Base-by-base conservation (phyloP, 2,113 vertebrate species). In the Egretta garzetta region DNA sequence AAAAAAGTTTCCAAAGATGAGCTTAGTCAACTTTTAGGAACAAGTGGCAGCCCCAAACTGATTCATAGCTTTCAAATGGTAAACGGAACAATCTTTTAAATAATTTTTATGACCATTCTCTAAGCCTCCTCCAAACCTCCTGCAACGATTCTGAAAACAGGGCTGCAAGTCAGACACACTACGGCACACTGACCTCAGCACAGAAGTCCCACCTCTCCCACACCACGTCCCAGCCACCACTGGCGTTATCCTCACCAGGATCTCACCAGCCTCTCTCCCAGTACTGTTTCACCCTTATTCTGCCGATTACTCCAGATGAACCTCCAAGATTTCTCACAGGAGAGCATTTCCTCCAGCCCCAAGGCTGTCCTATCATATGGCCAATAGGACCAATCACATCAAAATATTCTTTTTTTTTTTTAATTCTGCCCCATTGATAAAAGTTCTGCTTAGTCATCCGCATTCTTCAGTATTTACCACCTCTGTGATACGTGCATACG, bases 141-240 rank as follows among this genome's bases (percentile, higher is more conserved):
- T 4, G 12, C 47, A 37, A 10, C 12, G 5, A 10, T 74, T 37
- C 39, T 8, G 37, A 56, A 56, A 21, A 33, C 19, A 8, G 1
- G 12, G 30, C 32, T 7, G 2, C 55, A 17, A 8, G 30, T 21
- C 55, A 32, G 18, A 32, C 8, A 7, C 3, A 2, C 17, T 9
- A 16, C 2, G 3, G 23, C 47, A 43, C 16, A 1, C 24, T 4
- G 37, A 35, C 30, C 55, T 28, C 56, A 6, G 47, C 20, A 1
- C 1, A 12, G 49, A n/a, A 26, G 50, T 21, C 58, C 2, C 8
- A 2, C 32, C 5, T 15, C 41, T 41, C 45, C 26, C 6, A 13
- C 4, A 2, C 13, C 17, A 14, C 6, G 2, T 33, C 16, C 26
- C 41, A 15, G 24, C 17, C 6, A 0, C 14, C 35, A 9, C 37